Evolutionary conservation across 2,113 vertebrate genomes (phyloP).

Genomic region (Thryonomys swinderianus): DNA sequence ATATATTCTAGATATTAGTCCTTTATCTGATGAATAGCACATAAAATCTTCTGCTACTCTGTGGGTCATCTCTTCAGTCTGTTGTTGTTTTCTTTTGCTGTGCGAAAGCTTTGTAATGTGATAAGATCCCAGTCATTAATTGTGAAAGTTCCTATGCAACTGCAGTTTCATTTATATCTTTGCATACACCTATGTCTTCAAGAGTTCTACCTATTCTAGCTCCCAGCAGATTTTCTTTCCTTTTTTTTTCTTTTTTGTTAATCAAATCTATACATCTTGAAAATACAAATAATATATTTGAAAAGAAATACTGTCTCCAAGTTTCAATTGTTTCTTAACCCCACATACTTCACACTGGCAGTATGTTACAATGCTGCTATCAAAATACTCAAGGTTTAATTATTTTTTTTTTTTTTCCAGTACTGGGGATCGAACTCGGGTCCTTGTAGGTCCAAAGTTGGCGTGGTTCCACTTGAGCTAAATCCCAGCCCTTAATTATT

Average conservation of each 20-base stretch:
- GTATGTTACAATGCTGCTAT: conserved; percentile 68
- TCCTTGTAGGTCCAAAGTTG: no score
- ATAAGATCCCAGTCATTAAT: background rate
- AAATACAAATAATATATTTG: conserved; percentile 32
- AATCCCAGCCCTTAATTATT: conserved; percentile 30
- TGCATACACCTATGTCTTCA: background rate
- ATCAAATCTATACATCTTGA: background rate
- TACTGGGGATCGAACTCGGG: no score
- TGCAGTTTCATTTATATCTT: background rate
- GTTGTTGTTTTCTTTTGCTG: background rate
- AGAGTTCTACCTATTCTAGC: background rate
- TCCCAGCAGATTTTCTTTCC: background rate
- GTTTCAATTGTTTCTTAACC: conserved; percentile 60
- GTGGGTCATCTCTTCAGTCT: background rate
- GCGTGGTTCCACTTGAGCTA: no score
- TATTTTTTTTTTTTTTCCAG: conserved; percentile 38
- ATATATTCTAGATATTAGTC: background rate
- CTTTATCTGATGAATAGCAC: background rate
- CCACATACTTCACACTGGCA: conserved; percentile 59
- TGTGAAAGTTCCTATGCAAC: background rate
- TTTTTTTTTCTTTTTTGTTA: background rate
- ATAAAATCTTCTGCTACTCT: background rate
- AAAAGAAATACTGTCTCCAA: conserved; percentile 28
- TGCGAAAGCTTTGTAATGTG: background rate
- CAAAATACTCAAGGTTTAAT: conserved; percentile 68